Percentiles rank a stretch among this genome's conserved stretches.
phyloP scores from a whole-genome alignment of 2,888 invertebrate species.

The Melieria picta region DNA sequence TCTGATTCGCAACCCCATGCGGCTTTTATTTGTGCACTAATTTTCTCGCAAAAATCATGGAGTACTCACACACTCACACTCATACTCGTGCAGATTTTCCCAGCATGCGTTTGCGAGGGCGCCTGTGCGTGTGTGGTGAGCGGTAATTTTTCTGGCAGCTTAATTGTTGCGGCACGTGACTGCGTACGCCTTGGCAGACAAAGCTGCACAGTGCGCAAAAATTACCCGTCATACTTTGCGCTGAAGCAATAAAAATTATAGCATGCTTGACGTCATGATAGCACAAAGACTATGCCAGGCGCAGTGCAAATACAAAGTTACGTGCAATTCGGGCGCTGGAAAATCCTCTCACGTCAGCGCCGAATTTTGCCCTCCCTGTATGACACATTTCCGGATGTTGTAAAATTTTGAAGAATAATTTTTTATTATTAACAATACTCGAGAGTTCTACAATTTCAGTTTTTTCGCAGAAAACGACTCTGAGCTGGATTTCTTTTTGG shows the following conservation, averaged over 20 bases:
- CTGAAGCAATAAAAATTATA: not conserved
- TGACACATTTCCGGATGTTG: not conserved
- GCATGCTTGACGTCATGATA: constrained; percentile 11
- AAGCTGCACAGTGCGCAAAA: constrained; percentile 5
- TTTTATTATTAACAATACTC: constrained; percentile 21
- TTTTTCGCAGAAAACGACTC: constrained; percentile 70
- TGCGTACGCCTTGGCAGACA: constrained; percentile 5
- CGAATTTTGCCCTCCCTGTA: not conserved
- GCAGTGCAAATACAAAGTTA: too few species aligned
- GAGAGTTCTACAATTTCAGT: constrained; percentile 70
- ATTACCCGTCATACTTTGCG: not conserved
- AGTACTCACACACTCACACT: not conserved
- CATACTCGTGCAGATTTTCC: not conserved
- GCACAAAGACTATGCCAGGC: too few species aligned
- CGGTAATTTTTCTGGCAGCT: constrained; percentile 5
- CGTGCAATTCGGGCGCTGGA: not conserved
- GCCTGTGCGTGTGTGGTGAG: not conserved
- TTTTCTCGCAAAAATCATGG: not conserved
- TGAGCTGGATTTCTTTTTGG: constrained; percentile 64
- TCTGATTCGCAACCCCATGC: constrained; percentile 24
- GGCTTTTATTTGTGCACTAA: constrained; percentile 24
- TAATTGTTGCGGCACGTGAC: constrained; percentile 44
- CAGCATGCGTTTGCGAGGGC: not conserved
- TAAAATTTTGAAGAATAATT: constrained; percentile 13
- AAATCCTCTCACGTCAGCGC: not conserved